Evolutionary conservation across 2,797 vertebrate species (phyloP).

Genomic region (Octomys mimax): DNA sequence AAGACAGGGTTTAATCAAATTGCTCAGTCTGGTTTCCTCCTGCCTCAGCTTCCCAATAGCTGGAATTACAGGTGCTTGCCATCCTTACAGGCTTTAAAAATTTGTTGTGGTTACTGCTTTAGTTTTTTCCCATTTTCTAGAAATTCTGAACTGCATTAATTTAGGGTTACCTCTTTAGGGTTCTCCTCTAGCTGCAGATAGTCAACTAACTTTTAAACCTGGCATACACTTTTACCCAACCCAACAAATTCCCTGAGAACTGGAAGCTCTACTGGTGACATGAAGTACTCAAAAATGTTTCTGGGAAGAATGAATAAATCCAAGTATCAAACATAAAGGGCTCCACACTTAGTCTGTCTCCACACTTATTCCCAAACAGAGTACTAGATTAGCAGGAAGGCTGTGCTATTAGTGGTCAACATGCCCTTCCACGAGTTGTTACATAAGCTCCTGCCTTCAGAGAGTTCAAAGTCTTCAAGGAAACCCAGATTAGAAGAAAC

Average conservation of each 20-base stretch:
- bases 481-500: not conserved
- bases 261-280: not conserved
- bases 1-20: not conserved
- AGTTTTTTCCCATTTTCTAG: conserved; percentile 35
- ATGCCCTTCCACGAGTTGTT: not conserved
- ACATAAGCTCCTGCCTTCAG: not conserved
- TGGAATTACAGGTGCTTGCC: not conserved
- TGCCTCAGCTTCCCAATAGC: not conserved
- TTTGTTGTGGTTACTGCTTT: not conserved
- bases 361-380: not conserved
- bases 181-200: conserved; percentile 35
- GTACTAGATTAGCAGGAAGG: not conserved
- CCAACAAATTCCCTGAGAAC: not conserved
- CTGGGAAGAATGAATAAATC: conserved; percentile 4
- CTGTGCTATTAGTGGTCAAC: not conserved
- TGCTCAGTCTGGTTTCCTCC: not conserved
- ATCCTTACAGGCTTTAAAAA: not conserved
- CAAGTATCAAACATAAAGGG: not conserved
- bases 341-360: not conserved
- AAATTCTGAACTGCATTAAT: conserved; percentile 39
- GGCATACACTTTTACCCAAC: conserved; percentile 27
- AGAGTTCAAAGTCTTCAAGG: not conserved
- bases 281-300: not conserved
- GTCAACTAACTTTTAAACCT: conserved; percentile 40
- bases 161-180: not conserved